Conservation (phyloP, 2,888 invertebrate genomes). For the Sinhomidia bicolor region DNA sequence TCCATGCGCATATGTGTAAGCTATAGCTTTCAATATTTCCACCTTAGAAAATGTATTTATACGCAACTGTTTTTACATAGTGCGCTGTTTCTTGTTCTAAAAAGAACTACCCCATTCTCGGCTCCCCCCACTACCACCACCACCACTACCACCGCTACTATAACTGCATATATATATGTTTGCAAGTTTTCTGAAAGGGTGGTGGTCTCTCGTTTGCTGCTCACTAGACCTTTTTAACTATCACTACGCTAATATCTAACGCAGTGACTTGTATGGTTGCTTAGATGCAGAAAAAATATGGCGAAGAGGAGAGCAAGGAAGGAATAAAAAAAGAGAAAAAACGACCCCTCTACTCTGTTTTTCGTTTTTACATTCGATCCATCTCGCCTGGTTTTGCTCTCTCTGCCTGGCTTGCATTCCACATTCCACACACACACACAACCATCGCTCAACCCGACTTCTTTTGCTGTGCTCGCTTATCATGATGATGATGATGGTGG, state of each 20-base stretch:
- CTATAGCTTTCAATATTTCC: not conserved
- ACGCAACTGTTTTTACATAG: not conserved
- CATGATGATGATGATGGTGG: not conserved
- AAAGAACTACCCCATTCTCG: not conserved
- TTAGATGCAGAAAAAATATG: constrained; percentile 64
- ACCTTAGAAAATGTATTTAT: not conserved
- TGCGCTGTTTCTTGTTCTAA: not conserved
- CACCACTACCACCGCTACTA: not conserved
- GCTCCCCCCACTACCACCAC: not conserved
- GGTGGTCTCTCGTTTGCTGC: constrained; percentile 31
- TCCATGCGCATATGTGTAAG: not conserved
- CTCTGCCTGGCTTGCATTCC: constrained; percentile 5
- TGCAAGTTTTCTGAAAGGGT: constrained; percentile 63
- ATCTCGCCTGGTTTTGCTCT: constrained; percentile 10
- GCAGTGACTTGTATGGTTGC: constrained; percentile 61
- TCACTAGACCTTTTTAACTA: not conserved
- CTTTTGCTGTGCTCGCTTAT: constrained; percentile 15
- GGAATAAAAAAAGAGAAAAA: constrained; percentile 30
- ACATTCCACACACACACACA: too few species aligned
- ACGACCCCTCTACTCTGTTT: constrained; percentile 45
- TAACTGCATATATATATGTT: constrained; percentile 35
- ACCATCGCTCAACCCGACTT: not conserved
- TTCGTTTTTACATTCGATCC: not conserved
- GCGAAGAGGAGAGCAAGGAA: constrained; percentile 46
- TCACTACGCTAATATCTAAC: constrained; percentile 41